Percentiles rank a stretch among this genome's conserved stretches.
Evolutionary conservation across 2,797 vertebrate species (phyloP).

Genomic region (Pangasius macronema): DNA sequence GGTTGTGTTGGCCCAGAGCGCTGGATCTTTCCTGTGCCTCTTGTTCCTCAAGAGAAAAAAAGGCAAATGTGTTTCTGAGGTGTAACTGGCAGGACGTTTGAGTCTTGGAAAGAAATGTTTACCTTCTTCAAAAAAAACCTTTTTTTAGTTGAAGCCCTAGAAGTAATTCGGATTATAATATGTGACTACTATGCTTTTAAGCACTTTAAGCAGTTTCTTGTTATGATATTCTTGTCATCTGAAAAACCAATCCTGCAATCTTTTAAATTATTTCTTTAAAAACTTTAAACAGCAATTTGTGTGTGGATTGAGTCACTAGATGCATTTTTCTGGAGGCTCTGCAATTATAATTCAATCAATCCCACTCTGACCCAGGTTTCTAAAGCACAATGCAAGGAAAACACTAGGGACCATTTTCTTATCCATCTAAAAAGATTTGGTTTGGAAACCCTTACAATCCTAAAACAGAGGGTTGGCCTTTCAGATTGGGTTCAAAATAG

Average conservation of each 20-base stretch:
- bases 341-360: conserved; percentile 19
- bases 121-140: conserved; percentile 10
- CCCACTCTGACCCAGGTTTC: background rate
- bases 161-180: background rate
- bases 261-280: background rate
- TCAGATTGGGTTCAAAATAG: background rate
- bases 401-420: background rate
- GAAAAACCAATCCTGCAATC: conserved; percentile 11
- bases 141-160: background rate
- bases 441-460: background rate
- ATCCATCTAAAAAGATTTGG: background rate
- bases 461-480: background rate
- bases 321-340: conserved; percentile 13
- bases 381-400: background rate
- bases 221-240: conserved; percentile 32
- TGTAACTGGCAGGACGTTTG: conserved; percentile 17
- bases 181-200: conserved; percentile 4
- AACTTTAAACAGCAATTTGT: conserved; percentile 1
- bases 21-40: conserved; percentile 51
- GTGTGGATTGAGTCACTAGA: conserved; percentile 15
- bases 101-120: conserved; percentile 31
- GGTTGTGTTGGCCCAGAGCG: conserved; percentile 56
- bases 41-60: conserved; percentile 63
- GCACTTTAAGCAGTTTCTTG: conserved; percentile 18
- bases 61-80: conserved; percentile 44